A percentile compares a stretch with the other conserved stretches of the same genome.
phyloP scores from a whole-genome alignment of 30 jellyfish, hydroid and myxozoan species.

The Cassiopea xamachana region DNA sequence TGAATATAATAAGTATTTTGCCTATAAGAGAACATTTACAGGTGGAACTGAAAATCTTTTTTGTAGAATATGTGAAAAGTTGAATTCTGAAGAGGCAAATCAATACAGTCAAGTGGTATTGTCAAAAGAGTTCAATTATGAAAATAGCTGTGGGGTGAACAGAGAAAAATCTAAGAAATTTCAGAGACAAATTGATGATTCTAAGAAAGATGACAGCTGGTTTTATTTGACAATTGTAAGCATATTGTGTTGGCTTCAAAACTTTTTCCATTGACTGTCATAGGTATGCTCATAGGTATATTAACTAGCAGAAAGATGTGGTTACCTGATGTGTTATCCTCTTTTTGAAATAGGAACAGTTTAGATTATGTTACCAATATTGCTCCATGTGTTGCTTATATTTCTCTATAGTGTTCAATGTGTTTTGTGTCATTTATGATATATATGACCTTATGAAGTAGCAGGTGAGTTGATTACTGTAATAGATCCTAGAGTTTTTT shows the following conservation, averaged over 20 bases:
- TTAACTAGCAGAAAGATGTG: too few relatives aligned
- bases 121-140: conserved; percentile 37
- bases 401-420: too few relatives aligned
- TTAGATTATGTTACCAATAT: too few relatives aligned
- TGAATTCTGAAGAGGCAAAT: conserved; percentile 16
- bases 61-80: conserved; percentile 43
- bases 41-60: conserved; percentile 12
- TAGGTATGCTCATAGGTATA: too few relatives aligned
- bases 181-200: conserved; percentile 27
- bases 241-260: neutral
- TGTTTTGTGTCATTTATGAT: too few relatives aligned
- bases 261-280: neutral
- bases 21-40: conserved; percentile 64
- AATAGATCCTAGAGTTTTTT: too few relatives aligned
- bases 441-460: too few relatives aligned
- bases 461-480: too few relatives aligned
- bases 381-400: too few relatives aligned
- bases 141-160: conserved; percentile 28
- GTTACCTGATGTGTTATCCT: too few relatives aligned
- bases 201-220: conserved; percentile 3
- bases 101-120: conserved; percentile 23
- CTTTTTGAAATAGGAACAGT: too few relatives aligned
- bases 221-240: neutral
- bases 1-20: conserved; percentile 82
- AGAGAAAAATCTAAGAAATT: conserved; percentile 2